These are phyloP conservation scores for Hemiscyllium ocellatum DNA, from an alignment of 2,113 vertebrate genomes.

Conservation along the genomic window DNA sequence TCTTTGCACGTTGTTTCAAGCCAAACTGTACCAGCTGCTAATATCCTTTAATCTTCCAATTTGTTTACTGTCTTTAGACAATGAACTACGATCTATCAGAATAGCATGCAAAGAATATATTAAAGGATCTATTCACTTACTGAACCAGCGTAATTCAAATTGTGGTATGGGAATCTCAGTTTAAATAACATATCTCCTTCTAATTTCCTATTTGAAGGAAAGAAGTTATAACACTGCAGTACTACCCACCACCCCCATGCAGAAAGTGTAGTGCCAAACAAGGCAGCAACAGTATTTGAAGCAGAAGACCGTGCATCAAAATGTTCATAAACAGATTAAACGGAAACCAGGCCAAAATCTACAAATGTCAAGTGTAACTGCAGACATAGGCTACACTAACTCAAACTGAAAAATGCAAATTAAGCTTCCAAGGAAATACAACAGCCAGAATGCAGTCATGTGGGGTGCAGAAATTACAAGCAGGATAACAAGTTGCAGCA, in stretches of 20 bases:
- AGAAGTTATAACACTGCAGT: neutral
- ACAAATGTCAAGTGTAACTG: constrained; percentile 5
- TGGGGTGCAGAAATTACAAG: neutral
- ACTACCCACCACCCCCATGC: neutral
- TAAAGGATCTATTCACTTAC: neutral
- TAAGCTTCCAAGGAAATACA: neutral
- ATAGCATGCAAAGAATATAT: neutral
- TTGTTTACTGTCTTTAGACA: neutral
- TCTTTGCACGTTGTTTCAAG: neutral
- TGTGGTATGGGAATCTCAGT: neutral
- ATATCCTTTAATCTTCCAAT: neutral
- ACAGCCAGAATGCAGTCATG: neutral
- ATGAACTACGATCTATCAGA: neutral
- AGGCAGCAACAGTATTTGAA: neutral
- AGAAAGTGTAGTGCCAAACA: neutral
- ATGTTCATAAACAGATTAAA: neutral
- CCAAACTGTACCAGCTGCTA: neutral
- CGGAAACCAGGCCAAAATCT: neutral
- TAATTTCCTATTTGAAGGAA: constrained; percentile 4
- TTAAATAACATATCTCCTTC: neutral
- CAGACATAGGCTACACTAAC: neutral
- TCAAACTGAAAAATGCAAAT: neutral
- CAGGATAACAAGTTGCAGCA: neutral
- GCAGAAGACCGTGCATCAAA: neutral
- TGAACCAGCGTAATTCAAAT: neutral